Evolutionary conservation across 2,888 invertebrate genomes (phyloP).

Genomic region (Catotricha subobsoleta): DNA sequence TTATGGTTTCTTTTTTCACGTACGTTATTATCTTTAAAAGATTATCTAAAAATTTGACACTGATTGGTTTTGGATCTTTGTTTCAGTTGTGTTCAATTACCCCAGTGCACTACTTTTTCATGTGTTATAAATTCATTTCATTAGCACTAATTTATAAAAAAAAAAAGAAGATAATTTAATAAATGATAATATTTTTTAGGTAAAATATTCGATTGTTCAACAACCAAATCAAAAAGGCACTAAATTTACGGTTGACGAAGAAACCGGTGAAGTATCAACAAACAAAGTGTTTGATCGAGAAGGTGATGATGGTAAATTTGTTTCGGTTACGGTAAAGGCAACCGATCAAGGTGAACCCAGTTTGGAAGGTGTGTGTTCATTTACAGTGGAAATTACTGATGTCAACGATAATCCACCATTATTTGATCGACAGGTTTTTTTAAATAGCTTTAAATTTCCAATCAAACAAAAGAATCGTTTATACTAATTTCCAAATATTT

Average conservation of each 20-base stretch:
- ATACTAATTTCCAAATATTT: background rate
- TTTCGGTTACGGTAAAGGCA: constrained; percentile 91
- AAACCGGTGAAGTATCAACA: constrained; percentile 85
- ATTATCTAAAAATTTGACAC: no score
- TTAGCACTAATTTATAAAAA: background rate
- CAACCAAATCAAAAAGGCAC: constrained; percentile 90
- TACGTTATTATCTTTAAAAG: no score
- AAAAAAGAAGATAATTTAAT: background rate
- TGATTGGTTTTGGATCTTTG: no score
- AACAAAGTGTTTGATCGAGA: constrained; percentile 95
- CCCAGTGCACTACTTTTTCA: background rate
- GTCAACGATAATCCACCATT: constrained; percentile 94
- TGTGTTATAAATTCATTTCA: background rate
- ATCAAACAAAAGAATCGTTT: background rate
- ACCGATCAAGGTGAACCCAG: constrained; percentile 98
- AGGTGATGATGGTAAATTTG: constrained; percentile 91
- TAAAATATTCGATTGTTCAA: constrained; percentile 92
- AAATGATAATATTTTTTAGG: constrained; percentile 23
- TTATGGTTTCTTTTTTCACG: no score
- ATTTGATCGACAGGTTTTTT: constrained; percentile 77
- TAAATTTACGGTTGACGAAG: constrained; percentile 88
- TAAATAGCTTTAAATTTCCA: background rate
- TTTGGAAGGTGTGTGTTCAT: constrained; percentile 93
- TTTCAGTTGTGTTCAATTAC: no score
- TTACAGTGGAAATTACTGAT: constrained; percentile 85